Conservation (phyloP, 2,113 vertebrate genomes). For the Puma concolor region DNA sequence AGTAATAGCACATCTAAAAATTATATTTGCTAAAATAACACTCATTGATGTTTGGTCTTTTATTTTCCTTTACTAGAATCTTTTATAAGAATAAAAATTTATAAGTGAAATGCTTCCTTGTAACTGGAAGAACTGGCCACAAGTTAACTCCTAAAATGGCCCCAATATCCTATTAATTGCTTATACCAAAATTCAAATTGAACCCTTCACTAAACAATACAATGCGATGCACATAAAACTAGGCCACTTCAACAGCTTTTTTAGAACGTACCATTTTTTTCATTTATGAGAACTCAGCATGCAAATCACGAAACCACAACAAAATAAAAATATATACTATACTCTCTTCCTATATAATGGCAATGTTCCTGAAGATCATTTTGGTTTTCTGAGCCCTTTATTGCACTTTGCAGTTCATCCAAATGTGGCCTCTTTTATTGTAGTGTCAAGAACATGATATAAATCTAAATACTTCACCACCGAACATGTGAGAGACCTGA, state of each 20-base stretch:
- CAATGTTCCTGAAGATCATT: slow-evolving; percentile 55
- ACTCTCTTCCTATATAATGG: not conserved
- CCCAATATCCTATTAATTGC: slow-evolving; percentile 21
- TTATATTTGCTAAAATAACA: slow-evolving; percentile 73
- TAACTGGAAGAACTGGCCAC: slow-evolving; percentile 54
- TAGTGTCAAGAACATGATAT: slow-evolving; percentile 40
- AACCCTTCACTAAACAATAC: slow-evolving; percentile 59
- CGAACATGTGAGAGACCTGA: slow-evolving; percentile 34
- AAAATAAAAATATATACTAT: slow-evolving; percentile 73
- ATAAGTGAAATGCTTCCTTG: slow-evolving; percentile 57
- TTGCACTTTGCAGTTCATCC: slow-evolving; percentile 55
- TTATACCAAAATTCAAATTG: slow-evolving; percentile 72
- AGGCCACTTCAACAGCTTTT: slow-evolving; percentile 53
- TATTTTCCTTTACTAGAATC: slow-evolving; percentile 48
- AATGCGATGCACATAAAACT: slow-evolving; percentile 59
- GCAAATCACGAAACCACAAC: slow-evolving; percentile 64
- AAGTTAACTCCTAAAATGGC: slow-evolving; percentile 49
- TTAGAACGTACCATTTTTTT: slow-evolving; percentile 50
- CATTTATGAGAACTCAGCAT: slow-evolving; percentile 64
- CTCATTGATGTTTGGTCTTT: slow-evolving; percentile 62
- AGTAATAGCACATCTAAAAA: slow-evolving; percentile 74
- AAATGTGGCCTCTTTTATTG: slow-evolving; percentile 37
- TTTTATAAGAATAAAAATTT: slow-evolving; percentile 69
- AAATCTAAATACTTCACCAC: slow-evolving; percentile 52
- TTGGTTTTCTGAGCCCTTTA: slow-evolving; percentile 47